Conservation (phyloP, 2,888 invertebrate species). For the Ferdinandea cuprea region DNA sequence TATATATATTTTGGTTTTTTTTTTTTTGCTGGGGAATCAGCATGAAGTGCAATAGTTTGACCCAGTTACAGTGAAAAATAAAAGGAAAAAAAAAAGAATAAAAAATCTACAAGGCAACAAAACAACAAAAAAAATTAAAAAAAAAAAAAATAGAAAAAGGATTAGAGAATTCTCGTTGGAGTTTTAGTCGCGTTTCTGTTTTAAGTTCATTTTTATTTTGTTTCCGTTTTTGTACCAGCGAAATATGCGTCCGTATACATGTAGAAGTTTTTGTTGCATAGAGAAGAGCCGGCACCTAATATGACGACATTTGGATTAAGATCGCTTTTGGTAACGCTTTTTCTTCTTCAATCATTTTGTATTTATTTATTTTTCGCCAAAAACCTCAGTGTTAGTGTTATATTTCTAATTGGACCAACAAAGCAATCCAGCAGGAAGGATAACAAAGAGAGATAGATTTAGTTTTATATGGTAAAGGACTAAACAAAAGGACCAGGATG, state of each 20-base stretch:
- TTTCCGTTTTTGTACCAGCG: constrained; percentile 24
- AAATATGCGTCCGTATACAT: too few relatives aligned
- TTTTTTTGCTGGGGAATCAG: constrained; percentile 53
- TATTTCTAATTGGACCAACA: constrained; percentile 34
- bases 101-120: too few relatives aligned
- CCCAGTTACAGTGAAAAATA: constrained; percentile 73
- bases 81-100: constrained; percentile 29
- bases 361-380: background rate
- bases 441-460: constrained; percentile 35
- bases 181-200: constrained; percentile 53
- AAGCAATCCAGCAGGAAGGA: background rate
- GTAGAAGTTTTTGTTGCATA: background rate
- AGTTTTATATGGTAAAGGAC: constrained; percentile 4
- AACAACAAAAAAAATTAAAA: too few relatives aligned
- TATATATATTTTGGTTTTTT: constrained; percentile 12
- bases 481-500: constrained; percentile 26
- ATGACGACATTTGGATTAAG: constrained; percentile 59
- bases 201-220: constrained; percentile 7
- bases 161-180: constrained; percentile 70
- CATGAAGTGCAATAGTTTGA: constrained; percentile 74
- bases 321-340: background rate
- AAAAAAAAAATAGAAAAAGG: constrained; percentile 60
- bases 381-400: background rate
- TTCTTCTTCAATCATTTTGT: background rate
- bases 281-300: constrained; percentile 50